phyloP scores from a whole-genome alignment of 1,140 invertebrate genomes.

The Monomorium pharaonis region DNA sequence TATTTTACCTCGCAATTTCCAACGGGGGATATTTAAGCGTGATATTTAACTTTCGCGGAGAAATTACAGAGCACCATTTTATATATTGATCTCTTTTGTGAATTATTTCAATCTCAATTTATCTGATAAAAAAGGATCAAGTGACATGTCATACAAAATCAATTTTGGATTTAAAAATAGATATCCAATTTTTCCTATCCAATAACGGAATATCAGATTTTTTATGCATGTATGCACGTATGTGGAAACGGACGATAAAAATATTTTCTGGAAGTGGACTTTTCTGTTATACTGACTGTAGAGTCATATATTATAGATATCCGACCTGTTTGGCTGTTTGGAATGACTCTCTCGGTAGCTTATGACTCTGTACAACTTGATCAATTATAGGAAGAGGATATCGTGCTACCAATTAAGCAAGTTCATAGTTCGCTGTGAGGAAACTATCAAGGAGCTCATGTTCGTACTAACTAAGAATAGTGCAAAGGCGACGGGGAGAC shows the following conservation, averaged over 20 bases:
- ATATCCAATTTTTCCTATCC: neutral
- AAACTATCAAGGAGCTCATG: constrained; percentile 56
- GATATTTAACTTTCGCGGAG: constrained; percentile 26
- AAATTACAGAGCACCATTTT: neutral
- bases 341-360: neutral
- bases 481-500: neutral
- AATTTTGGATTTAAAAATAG: constrained; percentile 26
- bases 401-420: constrained; percentile 63
- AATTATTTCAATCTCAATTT: constrained; percentile 41
- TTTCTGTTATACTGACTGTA: neutral
- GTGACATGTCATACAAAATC: neutral
- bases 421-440: constrained; percentile 50
- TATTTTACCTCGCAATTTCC: constrained; percentile 19
- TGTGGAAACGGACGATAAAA: neutral
- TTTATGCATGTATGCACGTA: no score
- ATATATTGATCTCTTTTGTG: neutral
- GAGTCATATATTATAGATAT: neutral
- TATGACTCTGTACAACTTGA: constrained; percentile 37
- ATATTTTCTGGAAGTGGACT: neutral
- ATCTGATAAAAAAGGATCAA: constrained; percentile 13
- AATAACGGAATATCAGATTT: neutral
- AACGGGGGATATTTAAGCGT: neutral
- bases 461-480: constrained; percentile 52
- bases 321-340: neutral
- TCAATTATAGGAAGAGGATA: constrained; percentile 53